Percentiles rank a stretch among this genome's conserved stretches.
Conservation (phyloP, 2,888 invertebrate species). For the Caenorhabditis drosophilae region DNA sequence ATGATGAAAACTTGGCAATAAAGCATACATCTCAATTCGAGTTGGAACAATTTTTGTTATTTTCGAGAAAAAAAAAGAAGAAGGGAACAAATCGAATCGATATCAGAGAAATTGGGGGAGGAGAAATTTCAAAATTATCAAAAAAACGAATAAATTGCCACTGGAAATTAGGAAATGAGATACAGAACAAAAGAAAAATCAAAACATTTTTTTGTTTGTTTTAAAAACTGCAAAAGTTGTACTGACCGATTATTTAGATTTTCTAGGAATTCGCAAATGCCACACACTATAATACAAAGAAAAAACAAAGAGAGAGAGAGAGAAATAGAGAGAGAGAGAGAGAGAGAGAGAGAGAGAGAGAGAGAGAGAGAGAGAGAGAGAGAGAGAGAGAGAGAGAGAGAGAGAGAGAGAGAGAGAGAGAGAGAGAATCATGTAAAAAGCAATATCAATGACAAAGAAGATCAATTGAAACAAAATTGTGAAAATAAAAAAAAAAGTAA, state of each 20-base stretch:
- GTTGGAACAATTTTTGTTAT: too few species aligned
- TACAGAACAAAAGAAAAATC: not conserved
- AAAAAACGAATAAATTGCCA: not conserved
- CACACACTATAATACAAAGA: too few species aligned
- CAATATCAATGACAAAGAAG: not conserved
- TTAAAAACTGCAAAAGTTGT: slow-evolving; percentile 1
- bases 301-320: too few species aligned
- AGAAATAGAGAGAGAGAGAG: too few species aligned
- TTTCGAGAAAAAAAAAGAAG: not conserved
- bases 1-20: slow-evolving; percentile 2
- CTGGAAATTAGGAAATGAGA: not conserved
- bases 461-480: not conserved
- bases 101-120: not conserved
- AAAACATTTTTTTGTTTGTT: not conserved
- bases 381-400: too few species aligned
- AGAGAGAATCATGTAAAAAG: not conserved
- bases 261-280: too few species aligned
- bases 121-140: not conserved
- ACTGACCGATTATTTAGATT: too few species aligned
- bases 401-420: too few species aligned
- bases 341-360: too few species aligned
- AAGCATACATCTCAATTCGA: slow-evolving; percentile 1
- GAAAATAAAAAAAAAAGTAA: not conserved
- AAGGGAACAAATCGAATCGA: slow-evolving; percentile 4
- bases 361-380: too few species aligned